phyloP scores from a whole-genome alignment of 2,113 vertebrate species.

The Ammodytes marinus region DNA sequence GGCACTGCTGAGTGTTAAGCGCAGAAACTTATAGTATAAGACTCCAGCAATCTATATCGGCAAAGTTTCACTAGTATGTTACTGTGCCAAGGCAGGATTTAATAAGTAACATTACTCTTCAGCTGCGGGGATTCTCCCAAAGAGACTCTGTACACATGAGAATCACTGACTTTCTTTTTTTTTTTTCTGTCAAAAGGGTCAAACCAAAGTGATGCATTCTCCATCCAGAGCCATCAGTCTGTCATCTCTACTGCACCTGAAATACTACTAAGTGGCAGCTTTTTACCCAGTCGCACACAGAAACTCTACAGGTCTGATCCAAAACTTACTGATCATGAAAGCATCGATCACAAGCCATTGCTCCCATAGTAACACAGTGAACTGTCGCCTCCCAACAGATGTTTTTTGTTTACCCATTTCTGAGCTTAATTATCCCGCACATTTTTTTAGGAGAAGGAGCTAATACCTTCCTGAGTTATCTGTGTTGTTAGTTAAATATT shows the following conservation, averaged over 20 bases:
- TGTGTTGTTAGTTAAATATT: constrained; percentile 58
- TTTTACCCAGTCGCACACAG: constrained; percentile 16
- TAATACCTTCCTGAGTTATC: constrained; percentile 32
- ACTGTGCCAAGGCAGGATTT: neutral
- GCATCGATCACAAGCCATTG: constrained; percentile 6
- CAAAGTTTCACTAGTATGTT: neutral
- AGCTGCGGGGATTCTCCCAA: neutral
- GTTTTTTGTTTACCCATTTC: constrained; percentile 18
- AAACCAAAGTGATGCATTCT: constrained; percentile 24
- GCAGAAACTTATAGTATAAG: neutral
- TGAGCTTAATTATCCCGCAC: constrained; percentile 19
- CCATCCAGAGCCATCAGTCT: constrained; percentile 1
- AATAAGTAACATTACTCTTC: constrained; percentile 16
- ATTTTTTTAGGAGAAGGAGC: constrained; percentile 2
- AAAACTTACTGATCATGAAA: neutral
- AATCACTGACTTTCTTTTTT: constrained; percentile 9
- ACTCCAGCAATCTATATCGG: neutral
- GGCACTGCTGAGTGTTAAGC: neutral
- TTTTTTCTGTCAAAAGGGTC: constrained; percentile 9
- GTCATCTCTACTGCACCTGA: constrained; percentile 38
- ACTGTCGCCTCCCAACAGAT: neutral
- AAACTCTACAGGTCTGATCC: constrained; percentile 1
- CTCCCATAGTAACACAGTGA: neutral
- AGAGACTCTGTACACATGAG: neutral
- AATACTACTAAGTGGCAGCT: constrained; percentile 57